Base-by-base conservation (phyloP, 2,888 invertebrate species). In the Synergus gifuensis region DNA sequence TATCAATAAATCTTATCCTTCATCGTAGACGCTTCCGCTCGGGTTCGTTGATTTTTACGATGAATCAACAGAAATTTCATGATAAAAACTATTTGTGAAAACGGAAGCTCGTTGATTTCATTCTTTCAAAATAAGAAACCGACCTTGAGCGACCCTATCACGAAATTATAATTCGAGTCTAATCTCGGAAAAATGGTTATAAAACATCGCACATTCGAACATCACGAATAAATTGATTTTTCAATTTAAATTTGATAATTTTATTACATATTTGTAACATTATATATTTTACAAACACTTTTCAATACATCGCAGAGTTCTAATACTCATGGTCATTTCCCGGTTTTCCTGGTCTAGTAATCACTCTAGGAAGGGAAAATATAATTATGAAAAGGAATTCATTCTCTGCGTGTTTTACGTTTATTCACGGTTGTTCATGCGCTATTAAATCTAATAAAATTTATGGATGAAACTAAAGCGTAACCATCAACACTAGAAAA, bases 31-130 rank as follows among this genome's bases (percentile, higher is more conserved):
- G n/a, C n/a, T 42, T 16, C n/a, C 22, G n/a, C 4, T 66, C 0
- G 12, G 11, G 12, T 67, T 9, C 22, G 4, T 16, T 67, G 14
- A 16, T 69, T 69, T 69, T 69, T 16, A 69, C 22, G 22, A 46
- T 69, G 69, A 69, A 28, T 69, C 69, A 28, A 46, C 69, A 46
- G 44, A 22, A 28, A 46, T 69, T 69, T 22, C 14, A 5, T 2
- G 69, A 42, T 46, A 69, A 49, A 46, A 49, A 36, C 46, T 69
- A 69, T 69, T 69, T 69, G 49, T 28, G 46, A 49, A 69, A 69
- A 69, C 69, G 46, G 14, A 28, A 46, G 46, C 49, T 69, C 46
- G 22, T 46, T 69, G 49, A 69, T 18, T 36, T 69, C 69, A 69
- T n/a, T 40, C 22, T 9, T 22, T 69, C 14, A 16, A 49, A 49